phyloP scores from a whole-genome alignment of 2,113 vertebrate genomes.

The Danionella cerebrum region DNA sequence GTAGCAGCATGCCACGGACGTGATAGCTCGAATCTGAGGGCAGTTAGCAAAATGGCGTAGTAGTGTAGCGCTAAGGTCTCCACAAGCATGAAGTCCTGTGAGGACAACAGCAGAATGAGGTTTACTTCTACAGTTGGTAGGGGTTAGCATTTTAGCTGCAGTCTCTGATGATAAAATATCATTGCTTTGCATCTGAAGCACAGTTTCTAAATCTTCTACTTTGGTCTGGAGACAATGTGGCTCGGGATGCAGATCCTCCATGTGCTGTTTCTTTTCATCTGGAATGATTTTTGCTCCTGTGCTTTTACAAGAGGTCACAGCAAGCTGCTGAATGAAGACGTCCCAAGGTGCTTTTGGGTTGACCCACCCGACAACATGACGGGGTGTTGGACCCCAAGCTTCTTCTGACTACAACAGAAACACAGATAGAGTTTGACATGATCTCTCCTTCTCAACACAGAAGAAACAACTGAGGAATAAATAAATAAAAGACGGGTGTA shows the following conservation, averaged over 20 bases:
- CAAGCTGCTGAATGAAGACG: constrained; percentile 65
- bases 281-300: constrained; percentile 14
- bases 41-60: constrained; percentile 76
- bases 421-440: background rate
- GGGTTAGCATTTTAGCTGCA: background rate
- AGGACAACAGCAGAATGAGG: constrained; percentile 58
- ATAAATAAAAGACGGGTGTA: constrained; percentile 2
- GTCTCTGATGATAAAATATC: background rate
- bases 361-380: constrained; percentile 71
- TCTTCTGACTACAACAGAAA: constrained; percentile 37
- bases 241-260: constrained; percentile 6
- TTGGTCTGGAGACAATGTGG: background rate
- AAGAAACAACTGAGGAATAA: background rate
- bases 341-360: constrained; percentile 69
- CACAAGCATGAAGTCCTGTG: constrained; percentile 85
- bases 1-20: constrained; percentile 85
- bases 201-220: background rate
- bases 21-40: constrained; percentile 68
- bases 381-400: constrained; percentile 42
- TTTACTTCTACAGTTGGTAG: background rate
- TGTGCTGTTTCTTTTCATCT: constrained; percentile 44
- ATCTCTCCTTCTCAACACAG: too few relatives aligned
- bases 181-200: background rate
- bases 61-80: constrained; percentile 82
- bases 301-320: background rate